These are phyloP conservation scores for Cynoglossus semilaevis DNA, from an alignment of 2,113 vertebrate genomes.

Conservation along the genomic window DNA sequence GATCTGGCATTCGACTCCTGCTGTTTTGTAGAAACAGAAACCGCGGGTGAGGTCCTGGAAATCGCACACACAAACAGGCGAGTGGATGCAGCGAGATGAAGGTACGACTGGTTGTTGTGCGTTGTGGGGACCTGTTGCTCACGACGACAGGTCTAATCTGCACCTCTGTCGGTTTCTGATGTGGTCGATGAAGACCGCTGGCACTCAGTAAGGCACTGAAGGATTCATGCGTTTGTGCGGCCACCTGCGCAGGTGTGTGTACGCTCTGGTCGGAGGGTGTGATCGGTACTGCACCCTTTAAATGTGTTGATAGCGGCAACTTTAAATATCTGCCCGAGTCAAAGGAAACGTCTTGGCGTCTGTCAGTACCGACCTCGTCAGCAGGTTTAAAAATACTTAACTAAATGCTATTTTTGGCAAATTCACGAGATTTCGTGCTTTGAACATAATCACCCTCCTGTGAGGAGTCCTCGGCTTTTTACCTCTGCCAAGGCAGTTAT, in stretches of 20 bases:
- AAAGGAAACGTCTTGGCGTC: too few species aligned
- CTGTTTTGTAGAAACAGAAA: conserved; percentile 7
- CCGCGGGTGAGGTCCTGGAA: not conserved
- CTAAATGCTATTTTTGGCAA: conserved; percentile 10
- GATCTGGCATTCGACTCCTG: not conserved
- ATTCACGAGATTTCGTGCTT: conserved; percentile 26
- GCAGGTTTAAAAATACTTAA: conserved; percentile 13
- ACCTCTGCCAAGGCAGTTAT: not conserved
- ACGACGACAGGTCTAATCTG: not conserved
- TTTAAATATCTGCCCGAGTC: too few species aligned
- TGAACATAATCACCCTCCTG: conserved; percentile 20
- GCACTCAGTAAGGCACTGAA: conserved; percentile 7
- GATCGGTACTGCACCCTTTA: not conserved
- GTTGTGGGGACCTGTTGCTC: not conserved
- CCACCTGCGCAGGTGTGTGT: conserved; percentile 17
- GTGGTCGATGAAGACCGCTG: not conserved
- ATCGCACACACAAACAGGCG: not conserved
- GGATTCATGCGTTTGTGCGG: not conserved
- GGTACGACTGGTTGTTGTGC: not conserved
- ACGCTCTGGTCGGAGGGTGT: conserved; percentile 2
- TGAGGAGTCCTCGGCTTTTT: not conserved
- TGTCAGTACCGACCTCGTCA: not conserved
- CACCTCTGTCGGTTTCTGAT: not conserved
- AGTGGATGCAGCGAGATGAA: conserved; percentile 3
- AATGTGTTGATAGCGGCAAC: not conserved